Percentiles rank a stretch among this genome's conserved stretches.
Conservation (phyloP, 2,888 invertebrate species). For the Dryomyza anilis region DNA sequence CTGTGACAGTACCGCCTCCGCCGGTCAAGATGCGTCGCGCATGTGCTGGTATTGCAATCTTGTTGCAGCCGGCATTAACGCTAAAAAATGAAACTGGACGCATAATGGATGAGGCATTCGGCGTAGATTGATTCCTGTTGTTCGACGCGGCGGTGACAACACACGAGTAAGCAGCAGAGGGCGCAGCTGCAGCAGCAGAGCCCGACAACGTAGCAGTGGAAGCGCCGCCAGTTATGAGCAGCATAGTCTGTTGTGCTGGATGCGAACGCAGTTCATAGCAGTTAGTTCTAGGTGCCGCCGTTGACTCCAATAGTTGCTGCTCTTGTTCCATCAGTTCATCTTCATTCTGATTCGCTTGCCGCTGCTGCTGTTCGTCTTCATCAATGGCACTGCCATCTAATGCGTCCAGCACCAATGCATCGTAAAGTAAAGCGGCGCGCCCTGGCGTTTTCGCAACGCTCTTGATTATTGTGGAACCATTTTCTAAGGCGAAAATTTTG, state of each 20-base stretch:
- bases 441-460: constrained; percentile 45
- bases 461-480: not conserved
- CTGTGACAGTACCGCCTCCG: constrained; percentile 33
- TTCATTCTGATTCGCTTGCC: not conserved
- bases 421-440: constrained; percentile 54
- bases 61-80: constrained; percentile 47
- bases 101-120: constrained; percentile 37
- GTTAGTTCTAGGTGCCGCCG: not conserved
- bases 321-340: too few species aligned
- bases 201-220: not conserved
- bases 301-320: too few species aligned
- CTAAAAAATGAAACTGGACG: constrained; percentile 55
- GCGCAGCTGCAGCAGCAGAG: constrained; percentile 18
- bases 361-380: constrained; percentile 32
- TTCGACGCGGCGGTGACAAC: constrained; percentile 20
- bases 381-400: constrained; percentile 51
- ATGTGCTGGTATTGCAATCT: constrained; percentile 52
- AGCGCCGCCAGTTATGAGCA: constrained; percentile 50
- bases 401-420: constrained; percentile 56
- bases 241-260: constrained; percentile 48
- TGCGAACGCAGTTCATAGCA: constrained; percentile 22
- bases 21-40: constrained; percentile 50
- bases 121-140: constrained; percentile 4
- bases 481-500: constrained; percentile 7
- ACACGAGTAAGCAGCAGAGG: constrained; percentile 16